Conservation (phyloP, 2,888 invertebrate genomes). For the Pollenia angustigena region DNA sequence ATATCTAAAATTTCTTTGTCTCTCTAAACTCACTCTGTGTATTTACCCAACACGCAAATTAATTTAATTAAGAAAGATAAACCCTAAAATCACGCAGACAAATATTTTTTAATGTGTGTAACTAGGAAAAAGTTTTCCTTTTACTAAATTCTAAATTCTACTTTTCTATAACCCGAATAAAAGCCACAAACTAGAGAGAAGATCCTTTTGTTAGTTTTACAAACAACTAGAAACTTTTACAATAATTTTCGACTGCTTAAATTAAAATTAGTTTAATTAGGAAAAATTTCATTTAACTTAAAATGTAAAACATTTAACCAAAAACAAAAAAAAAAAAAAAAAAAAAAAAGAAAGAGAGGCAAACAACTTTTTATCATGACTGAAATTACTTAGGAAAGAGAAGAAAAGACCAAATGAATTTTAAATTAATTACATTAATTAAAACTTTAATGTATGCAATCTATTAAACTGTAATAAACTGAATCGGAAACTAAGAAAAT, state of each 20-base stretch:
- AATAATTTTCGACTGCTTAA: slow-evolving; percentile 56
- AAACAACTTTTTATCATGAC: not conserved
- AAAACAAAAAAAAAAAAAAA: not conserved
- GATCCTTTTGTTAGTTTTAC: not conserved
- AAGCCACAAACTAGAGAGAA: slow-evolving; percentile 59
- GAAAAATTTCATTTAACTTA: slow-evolving; percentile 22
- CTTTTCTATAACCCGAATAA: not conserved
- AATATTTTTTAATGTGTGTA: slow-evolving; percentile 46
- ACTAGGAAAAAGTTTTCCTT: slow-evolving; percentile 39
- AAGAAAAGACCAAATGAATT: slow-evolving; percentile 20
- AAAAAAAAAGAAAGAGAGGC: not conserved
- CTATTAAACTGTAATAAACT: slow-evolving; percentile 63
- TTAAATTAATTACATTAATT: slow-evolving; percentile 72
- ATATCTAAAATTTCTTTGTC: not conserved
- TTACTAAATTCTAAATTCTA: slow-evolving; percentile 15
- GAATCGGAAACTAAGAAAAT: slow-evolving; percentile 17
- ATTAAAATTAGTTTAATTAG: slow-evolving; percentile 67
- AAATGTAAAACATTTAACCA: slow-evolving; percentile 22
- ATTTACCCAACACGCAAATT: slow-evolving; percentile 63
- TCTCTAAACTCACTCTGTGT: not conserved
- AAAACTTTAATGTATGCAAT: slow-evolving; percentile 64
- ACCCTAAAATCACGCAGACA: slow-evolving; percentile 60
- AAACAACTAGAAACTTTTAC: slow-evolving; percentile 31
- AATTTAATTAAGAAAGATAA: slow-evolving; percentile 72
- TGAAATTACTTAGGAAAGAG: not conserved